Conservation (phyloP, 2,797 vertebrate species). For the Pyrocephalus nanus region DNA sequence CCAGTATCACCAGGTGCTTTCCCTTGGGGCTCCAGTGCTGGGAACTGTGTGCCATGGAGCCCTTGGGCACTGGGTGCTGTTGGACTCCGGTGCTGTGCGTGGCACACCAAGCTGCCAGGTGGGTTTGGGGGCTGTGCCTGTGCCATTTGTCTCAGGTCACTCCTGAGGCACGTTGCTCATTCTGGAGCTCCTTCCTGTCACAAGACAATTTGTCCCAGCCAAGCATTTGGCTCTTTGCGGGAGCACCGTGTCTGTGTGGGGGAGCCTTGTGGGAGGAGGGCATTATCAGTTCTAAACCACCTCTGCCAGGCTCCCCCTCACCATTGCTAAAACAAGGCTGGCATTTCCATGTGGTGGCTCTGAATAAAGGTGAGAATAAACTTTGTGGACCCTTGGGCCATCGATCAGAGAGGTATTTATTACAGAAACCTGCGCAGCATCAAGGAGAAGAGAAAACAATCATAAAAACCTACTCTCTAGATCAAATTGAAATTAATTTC, state of each 20-base stretch:
- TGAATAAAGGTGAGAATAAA: background rate
- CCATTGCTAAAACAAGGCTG: background rate
- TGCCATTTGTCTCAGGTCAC: background rate
- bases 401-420: background rate
- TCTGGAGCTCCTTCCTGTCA: background rate
- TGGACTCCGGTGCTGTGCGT: rapidly evolving
- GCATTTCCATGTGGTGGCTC: background rate
- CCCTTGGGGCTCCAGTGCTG: rapidly evolving
- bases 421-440: background rate
- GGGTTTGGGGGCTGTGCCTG: background rate
- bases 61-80: background rate
- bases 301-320: background rate
- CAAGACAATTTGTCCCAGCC: background rate
- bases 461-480: background rate
- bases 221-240: background rate
- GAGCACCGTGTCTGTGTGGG: background rate
- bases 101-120: rapidly evolving
- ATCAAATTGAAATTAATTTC: background rate
- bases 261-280: background rate
- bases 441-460: background rate
- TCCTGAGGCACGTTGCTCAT: background rate
- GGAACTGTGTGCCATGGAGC: background rate
- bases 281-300: background rate
- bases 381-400: background rate
- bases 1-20: background rate